A percentile compares a stretch with the other conserved stretches of the same genome.
Evolutionary conservation across 2,888 invertebrate species (phyloP).

Genomic region (Dione juno): DNA sequence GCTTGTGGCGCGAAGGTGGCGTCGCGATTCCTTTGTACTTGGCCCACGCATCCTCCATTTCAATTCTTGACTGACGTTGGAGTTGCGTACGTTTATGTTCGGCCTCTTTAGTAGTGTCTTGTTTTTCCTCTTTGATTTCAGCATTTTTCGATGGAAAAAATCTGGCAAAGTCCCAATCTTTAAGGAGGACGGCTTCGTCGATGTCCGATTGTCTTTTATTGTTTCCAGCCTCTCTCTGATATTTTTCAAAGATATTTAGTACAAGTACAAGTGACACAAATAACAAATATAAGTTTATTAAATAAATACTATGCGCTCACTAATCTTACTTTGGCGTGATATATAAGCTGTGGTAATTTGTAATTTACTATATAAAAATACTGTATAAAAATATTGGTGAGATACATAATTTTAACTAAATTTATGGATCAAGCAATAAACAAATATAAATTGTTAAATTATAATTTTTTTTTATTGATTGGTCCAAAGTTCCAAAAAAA

Average conservation of each 20-base stretch:
- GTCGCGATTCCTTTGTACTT: conserved; percentile 75
- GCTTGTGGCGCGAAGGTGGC: conserved; percentile 73
- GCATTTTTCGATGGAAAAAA: conserved; percentile 87
- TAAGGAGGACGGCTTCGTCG: conserved; percentile 91
- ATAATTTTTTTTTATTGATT: conserved; percentile 21
- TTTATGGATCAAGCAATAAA: conserved; percentile 31
- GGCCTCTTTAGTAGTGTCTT: conserved; percentile 69
- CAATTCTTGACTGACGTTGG: conserved; percentile 75
- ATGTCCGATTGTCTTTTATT: conserved; percentile 83
- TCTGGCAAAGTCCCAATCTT: conserved; percentile 94
- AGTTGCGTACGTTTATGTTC: conserved; percentile 70
- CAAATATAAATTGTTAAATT: neutral
- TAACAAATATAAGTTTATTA: conserved; percentile 52
- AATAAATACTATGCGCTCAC: conserved; percentile 63
- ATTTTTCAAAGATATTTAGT: conserved; percentile 72
- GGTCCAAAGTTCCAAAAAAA: conserved; percentile 27
- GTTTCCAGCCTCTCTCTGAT: conserved; percentile 74
- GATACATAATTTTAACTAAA: neutral
- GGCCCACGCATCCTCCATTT: conserved; percentile 77
- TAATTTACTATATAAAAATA: neutral
- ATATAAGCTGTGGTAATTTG: conserved; percentile 29
- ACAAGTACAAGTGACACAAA: conserved; percentile 75
- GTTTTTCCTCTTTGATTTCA: conserved; percentile 65
- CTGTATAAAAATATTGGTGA: neutral
- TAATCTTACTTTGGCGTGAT: conserved; percentile 81